Evolutionary conservation across 2,113 vertebrate genomes (phyloP).

Genomic region (Cheirogaleus medius): DNA sequence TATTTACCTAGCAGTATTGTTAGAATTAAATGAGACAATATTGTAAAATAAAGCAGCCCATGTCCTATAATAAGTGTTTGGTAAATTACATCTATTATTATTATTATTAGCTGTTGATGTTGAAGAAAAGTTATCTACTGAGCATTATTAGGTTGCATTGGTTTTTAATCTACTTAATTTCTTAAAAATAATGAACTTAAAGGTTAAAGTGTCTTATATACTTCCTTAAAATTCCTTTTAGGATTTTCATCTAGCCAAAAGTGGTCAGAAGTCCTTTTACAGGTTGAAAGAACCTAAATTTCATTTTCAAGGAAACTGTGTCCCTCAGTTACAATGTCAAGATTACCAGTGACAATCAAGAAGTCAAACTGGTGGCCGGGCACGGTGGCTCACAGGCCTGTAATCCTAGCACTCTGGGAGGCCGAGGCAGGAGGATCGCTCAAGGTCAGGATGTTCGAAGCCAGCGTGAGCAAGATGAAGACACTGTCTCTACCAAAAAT

Average conservation of each 20-base stretch:
- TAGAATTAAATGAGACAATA: background rate
- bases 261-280: background rate
- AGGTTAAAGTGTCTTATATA: background rate
- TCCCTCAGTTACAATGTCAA: background rate
- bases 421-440: no score
- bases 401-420: no score
- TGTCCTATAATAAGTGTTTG: background rate
- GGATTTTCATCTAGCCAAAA: background rate
- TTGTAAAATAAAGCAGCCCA: background rate
- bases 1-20: background rate
- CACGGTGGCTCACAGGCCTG: no score
- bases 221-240: background rate
- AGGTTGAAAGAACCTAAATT: background rate
- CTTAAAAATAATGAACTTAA: background rate
- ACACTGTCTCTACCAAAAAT: no score
- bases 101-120: background rate
- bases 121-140: background rate
- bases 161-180: constrained; percentile 2
- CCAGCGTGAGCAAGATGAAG: no score
- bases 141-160: background rate
- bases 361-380: background rate
- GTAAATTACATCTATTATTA: background rate
- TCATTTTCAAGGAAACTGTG: background rate
- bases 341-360: background rate
- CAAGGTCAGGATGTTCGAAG: no score